Evolutionary conservation across 2,113 vertebrate species (phyloP), one percentile per base, ranked within the genome.

Genomic region (Phocoena sinus): DNA sequence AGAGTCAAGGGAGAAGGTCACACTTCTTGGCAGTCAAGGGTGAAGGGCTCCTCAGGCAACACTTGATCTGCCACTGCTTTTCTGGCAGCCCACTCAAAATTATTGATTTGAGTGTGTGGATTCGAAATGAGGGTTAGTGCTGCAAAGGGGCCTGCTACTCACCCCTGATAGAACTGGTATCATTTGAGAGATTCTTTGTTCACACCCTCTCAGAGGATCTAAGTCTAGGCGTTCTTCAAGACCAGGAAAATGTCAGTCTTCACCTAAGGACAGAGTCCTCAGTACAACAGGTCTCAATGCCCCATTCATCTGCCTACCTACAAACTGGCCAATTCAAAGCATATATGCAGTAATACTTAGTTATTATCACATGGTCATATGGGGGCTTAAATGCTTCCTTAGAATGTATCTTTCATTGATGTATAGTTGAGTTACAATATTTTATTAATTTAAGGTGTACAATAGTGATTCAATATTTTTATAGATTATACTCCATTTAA

Each of bases 11-110:
- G 33, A 56, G 0, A 0, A 7, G 73, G 94, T 89, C 93, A 91
- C 41, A 68, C 13, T 91, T 97, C 95, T 28, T 86, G 94, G 96
- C 94, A 96, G 74, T 14, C 17, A 53, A 67, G 28, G 67, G 0
- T 83, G 84, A 95, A 96, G 73, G 88, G 53, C 44, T 96, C 76
- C 96, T 98, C 82, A 0, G 91, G 94, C 91, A 98, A 97, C 74
- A 91, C 88, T 96, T 94, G 97, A 82, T 33, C 74, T 68, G 33
- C 67, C 33, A 76, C 94, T 85, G 85, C 4, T 53, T 74, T 97
- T 88, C 70, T 96, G 91, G 82, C 87, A 96, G 70, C 36, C 10
- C 44, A 36, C 63, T 74, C 82, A 79, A 73, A 0, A 0, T 87
- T 96, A 97, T 6, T 85, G 89, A 98, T 96, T 67, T 62, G 63